Conservation (phyloP, 2,797 vertebrate species). For the Notolepis coatsorum region DNA sequence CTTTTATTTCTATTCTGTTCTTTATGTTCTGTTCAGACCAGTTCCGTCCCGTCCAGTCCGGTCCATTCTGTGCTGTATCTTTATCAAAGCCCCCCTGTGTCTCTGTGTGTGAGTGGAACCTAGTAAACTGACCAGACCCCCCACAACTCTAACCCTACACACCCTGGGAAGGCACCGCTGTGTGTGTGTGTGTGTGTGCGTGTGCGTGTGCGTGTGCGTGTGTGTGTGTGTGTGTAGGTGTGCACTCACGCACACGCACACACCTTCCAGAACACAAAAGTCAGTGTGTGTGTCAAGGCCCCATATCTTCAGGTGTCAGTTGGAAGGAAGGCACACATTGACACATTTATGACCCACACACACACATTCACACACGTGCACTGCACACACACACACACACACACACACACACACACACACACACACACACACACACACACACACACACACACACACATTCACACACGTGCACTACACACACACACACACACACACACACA, state of each 20-base stretch:
- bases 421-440: no score
- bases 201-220: no score
- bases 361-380: no score
- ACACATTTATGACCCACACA: background rate
- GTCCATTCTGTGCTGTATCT: conserved; percentile 37
- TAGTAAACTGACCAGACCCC: conserved; percentile 45
- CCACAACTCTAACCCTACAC: conserved; percentile 23
- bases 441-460: no score
- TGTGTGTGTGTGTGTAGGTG: no score
- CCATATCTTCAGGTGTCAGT: background rate
- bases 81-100: conserved; percentile 57
- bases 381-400: no score
- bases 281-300: background rate
- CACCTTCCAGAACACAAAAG: background rate
- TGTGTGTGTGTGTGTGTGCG: background rate
- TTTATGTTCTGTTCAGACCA: no score
- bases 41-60: conserved; percentile 10
- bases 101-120: conserved; percentile 24
- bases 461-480: no score
- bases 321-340: background rate
- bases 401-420: no score
- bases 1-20: no score
- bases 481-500: no score
- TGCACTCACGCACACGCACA: background rate
- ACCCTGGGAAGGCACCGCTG: background rate